Conservation (phyloP, 2,797 vertebrate genomes). For the Zenarchopterus dispar region DNA sequence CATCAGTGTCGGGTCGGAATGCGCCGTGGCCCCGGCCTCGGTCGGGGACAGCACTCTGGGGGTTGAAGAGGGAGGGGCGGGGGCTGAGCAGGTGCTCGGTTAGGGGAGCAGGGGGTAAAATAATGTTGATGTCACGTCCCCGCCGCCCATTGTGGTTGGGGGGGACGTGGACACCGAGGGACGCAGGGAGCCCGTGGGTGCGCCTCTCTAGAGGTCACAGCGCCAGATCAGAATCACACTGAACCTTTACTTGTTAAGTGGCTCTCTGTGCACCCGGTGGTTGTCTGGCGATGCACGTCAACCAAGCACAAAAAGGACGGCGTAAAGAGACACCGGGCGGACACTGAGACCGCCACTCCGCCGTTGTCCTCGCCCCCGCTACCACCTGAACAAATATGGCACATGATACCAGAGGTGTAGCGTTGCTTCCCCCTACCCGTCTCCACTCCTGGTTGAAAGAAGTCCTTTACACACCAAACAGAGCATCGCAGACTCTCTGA, state of each 20-base stretch:
- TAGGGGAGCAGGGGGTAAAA: conserved; percentile 11
- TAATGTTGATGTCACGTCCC: conserved; percentile 70
- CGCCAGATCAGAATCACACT: conserved; percentile 70
- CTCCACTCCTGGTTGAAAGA: conserved; percentile 63
- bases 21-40: conserved; percentile 59
- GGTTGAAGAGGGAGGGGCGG: conserved; percentile 3
- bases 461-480: conserved; percentile 76
- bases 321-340: conserved; percentile 61
- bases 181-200: conserved; percentile 73
- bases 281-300: conserved; percentile 47
- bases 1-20: conserved; percentile 82
- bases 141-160: conserved; percentile 59
- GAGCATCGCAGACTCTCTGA: conserved; percentile 75
- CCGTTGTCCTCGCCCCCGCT: conserved; percentile 53
- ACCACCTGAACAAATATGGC: conserved; percentile 70
- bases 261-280: conserved; percentile 55
- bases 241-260: conserved; percentile 75
- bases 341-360: conserved; percentile 60
- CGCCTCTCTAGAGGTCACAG: conserved; percentile 74
- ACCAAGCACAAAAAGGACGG: conserved; percentile 63
- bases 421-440: conserved; percentile 59
- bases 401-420: conserved; percentile 76
- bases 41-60: conserved; percentile 69
- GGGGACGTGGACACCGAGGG: conserved; percentile 62
- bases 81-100: conserved; percentile 73